These are phyloP conservation scores for Sepiola atlantica DNA, from an alignment of 2,888 invertebrate species.

Conservation along the genomic window DNA sequence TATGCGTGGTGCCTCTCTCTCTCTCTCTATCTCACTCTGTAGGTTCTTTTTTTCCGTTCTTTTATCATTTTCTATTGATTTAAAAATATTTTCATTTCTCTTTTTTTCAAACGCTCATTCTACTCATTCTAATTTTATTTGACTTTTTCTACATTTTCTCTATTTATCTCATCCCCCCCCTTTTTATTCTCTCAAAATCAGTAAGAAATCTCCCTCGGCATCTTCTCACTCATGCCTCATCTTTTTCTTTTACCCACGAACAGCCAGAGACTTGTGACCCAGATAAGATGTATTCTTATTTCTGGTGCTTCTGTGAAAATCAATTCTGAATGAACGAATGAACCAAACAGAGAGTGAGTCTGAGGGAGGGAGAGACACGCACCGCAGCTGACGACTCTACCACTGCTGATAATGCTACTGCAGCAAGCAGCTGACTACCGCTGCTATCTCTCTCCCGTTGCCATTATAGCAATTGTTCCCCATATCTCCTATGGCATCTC, in stretches of 20 bases:
- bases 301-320: not conserved
- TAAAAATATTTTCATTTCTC: no score
- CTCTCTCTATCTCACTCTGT: no score
- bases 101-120: no score
- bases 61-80: no score
- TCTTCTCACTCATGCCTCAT: not conserved
- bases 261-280: slow-evolving; percentile 1
- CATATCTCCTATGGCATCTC: not conserved
- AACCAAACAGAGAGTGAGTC: slow-evolving; percentile 32
- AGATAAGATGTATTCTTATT: not conserved
- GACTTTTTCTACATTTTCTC: no score
- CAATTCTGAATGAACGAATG: not conserved
- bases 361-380: not conserved
- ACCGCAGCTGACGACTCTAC: not conserved
- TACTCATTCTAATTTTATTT: no score
- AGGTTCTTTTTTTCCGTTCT: no score
- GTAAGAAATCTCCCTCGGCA: not conserved
- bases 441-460: not conserved
- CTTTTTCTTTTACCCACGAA: not conserved
- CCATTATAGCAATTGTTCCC: not conserved
- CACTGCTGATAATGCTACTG: not conserved
- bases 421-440: no score
- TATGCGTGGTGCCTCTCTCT: no score
- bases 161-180: not conserved
- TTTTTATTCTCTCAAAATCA: not conserved